Conservation (phyloP, 2,888 invertebrate species). For the Limenitis camilla region DNA sequence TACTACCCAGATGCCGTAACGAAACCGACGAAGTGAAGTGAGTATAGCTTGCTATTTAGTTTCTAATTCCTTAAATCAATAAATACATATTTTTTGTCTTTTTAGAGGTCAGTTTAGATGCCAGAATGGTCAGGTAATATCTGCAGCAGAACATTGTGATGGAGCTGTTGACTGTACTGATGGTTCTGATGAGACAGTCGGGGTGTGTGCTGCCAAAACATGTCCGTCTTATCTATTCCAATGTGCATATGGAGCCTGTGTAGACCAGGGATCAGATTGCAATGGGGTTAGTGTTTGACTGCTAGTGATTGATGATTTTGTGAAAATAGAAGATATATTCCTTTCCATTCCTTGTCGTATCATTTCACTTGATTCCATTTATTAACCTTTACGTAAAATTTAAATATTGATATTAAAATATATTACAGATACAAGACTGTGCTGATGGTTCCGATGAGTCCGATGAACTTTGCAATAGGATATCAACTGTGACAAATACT, state of each 20-base stretch:
- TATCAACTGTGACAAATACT: constrained; percentile 14
- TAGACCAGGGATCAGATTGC: constrained; percentile 72
- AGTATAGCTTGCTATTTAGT: background rate
- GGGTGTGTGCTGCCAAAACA: constrained; percentile 42
- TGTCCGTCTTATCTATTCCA: constrained; percentile 74
- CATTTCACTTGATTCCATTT: constrained; percentile 21
- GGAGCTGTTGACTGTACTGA: constrained; percentile 48
- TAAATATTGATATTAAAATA: constrained; percentile 24
- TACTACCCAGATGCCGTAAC: constrained; percentile 50
- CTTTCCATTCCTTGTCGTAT: background rate
- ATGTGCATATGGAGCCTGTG: constrained; percentile 77
- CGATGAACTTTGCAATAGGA: constrained; percentile 33
- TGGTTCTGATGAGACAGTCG: constrained; percentile 52
- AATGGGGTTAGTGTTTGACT: constrained; percentile 34
- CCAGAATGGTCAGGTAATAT: constrained; percentile 39
- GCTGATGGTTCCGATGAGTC: constrained; percentile 37
- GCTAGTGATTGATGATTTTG: background rate
- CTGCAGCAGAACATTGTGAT: constrained; percentile 44
- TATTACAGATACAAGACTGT: constrained; percentile 25
- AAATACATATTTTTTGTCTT: background rate
- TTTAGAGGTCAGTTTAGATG: constrained; percentile 49
- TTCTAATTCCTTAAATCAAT: too few species aligned
- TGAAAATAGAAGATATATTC: too few species aligned
- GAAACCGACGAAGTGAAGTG: constrained; percentile 28
- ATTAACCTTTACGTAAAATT: constrained; percentile 44